A percentile compares a stretch with the other conserved stretches of the same genome.
Conservation (phyloP, 2,113 vertebrate genomes). For the Charina bottae region DNA sequence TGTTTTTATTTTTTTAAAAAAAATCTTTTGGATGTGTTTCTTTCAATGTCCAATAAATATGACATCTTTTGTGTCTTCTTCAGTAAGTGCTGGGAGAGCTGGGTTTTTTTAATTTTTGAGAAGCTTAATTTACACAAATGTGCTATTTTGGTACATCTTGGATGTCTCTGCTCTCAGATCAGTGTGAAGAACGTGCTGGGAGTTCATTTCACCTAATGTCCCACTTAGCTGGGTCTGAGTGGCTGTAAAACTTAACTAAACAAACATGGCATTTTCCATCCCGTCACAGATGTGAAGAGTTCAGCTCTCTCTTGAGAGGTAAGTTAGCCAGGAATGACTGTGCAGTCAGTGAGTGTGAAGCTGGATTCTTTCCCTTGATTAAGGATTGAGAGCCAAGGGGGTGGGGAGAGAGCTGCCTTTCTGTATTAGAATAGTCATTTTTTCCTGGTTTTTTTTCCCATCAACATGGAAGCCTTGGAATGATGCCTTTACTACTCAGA, state of each 20-base stretch:
- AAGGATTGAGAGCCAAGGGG: background rate
- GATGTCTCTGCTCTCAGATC: slow-evolving; percentile 25
- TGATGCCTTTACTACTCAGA: background rate
- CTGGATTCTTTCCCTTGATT: slow-evolving; percentile 35
- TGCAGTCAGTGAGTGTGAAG: slow-evolving; percentile 9
- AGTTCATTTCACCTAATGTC: slow-evolving; percentile 40
- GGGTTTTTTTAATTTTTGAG: background rate
- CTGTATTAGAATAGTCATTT: background rate
- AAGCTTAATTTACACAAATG: slow-evolving; percentile 51
- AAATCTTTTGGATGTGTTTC: slow-evolving; percentile 40
- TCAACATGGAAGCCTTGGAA: background rate
- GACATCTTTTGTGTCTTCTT: background rate
- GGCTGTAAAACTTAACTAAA: slow-evolving; percentile 39
- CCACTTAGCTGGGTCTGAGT: background rate
- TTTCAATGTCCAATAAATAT: slow-evolving; percentile 27
- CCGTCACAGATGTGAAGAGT: slow-evolving; percentile 18
- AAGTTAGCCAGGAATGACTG: background rate
- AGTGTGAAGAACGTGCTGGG: background rate
- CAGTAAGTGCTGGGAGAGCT: slow-evolving; percentile 21
- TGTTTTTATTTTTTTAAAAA: background rate
- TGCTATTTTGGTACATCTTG: slow-evolving; percentile 6
- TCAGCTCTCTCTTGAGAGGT: background rate
- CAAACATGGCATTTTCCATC: slow-evolving; percentile 30
- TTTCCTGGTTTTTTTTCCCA: background rate
- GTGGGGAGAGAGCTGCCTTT: background rate